These are phyloP conservation scores for Mactromeris polynyma DNA, from an alignment of 2,888 invertebrate genomes.

Conservation along the genomic window DNA sequence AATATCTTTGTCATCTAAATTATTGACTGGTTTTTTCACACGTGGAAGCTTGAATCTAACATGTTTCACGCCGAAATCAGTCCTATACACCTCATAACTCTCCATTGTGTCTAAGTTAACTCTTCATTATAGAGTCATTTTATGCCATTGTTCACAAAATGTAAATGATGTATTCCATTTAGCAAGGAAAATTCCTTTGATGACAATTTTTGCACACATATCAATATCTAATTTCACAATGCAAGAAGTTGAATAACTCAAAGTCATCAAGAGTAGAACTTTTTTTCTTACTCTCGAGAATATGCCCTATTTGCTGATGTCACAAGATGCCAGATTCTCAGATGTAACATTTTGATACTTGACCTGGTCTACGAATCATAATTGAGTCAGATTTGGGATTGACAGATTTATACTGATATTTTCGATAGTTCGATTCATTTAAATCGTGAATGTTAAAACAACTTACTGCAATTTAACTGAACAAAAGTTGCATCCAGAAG, in stretches of 20 bases:
- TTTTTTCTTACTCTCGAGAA: no score
- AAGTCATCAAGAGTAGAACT: no score
- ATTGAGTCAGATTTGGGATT: no score
- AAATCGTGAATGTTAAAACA: no score
- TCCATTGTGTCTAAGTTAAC: neutral
- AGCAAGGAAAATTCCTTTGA: neutral
- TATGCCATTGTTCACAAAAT: neutral
- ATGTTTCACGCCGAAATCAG: constrained; percentile 6
- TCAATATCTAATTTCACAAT: neutral
- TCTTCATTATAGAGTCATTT: neutral
- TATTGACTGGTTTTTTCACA: neutral
- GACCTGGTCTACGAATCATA: no score
- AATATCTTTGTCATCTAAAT: neutral
- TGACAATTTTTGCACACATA: neutral
- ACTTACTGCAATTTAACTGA: no score
- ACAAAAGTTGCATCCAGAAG: no score
- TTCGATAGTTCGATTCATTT: no score
- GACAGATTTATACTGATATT: no score
- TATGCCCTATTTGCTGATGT: no score
- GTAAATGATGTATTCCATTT: neutral
- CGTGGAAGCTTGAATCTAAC: constrained; percentile 22
- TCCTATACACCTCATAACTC: constrained; percentile 6
- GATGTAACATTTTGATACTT: neutral
- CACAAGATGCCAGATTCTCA: neutral
- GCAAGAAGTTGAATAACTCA: neutral